Base-by-base conservation (phyloP, 2,888 invertebrate genomes). In the Drosophila paramelanica region DNA sequence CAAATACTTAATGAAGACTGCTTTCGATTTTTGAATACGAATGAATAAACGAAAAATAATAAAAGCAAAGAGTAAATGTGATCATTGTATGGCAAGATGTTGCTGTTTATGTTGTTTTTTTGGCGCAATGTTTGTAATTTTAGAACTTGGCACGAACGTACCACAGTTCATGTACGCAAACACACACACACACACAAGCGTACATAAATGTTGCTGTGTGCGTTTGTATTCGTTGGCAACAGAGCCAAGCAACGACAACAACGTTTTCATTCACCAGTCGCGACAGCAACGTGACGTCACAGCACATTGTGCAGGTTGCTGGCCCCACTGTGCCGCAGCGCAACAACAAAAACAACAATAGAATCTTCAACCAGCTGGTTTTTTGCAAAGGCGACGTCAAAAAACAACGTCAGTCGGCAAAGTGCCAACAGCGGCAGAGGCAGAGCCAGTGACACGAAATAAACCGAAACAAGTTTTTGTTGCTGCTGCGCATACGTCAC, bases 401-500 rank as follows among this genome's bases (percentile, higher is more conserved):
- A 72, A 57, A 61, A 49, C 47, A 75, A 75, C 78, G 78, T 82
- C 79, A 79, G 79, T 84, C 78, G 83, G 83, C 89, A 73, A 70
- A 71, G 66, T 77, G 84, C 81, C 85, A 65, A 45, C 52, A 50
- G 27, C 36, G 23, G 50, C 45, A 51, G 46, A 25, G 36, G 27
- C 38, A 27, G 47, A 42, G 17, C 14, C 73, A 52, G 33, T 46
- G 20, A 47, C 45, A 70, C 60, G 70, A 83, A 65, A 51, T 45
- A 62, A 61, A 79, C 81, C 79, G 66, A 86, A 85, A 84, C 83
- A 42, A 81, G 81, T 86, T 81, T 66, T 82, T 77, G 60, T 61
- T 67, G 65, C 66, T 79, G 74, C 68, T 79, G 85, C 81, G 78
- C 70, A 87, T 83, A 89, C 82, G 82, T 85, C 89, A 89, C 81